Evolutionary conservation across 2,113 vertebrate genomes (phyloP).

Genomic region (Cyanoderma ruficeps): DNA sequence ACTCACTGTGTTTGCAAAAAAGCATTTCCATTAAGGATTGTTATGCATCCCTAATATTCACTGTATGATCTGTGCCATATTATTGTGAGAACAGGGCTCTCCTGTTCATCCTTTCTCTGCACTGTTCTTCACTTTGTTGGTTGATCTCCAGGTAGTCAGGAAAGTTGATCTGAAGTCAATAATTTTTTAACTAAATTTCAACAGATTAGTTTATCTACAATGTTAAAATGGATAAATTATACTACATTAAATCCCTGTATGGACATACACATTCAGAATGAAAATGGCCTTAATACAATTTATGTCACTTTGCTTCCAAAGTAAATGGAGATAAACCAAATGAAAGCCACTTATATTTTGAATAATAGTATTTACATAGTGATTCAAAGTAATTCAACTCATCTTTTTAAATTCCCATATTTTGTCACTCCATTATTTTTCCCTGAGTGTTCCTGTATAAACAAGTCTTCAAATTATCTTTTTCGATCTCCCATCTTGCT

Average conservation of each 20-base stretch:
- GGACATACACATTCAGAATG: not conserved
- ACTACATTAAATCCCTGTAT: not conserved
- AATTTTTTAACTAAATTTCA: slow-evolving; percentile 19
- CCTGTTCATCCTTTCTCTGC: not conserved
- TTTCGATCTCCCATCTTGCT: not conserved
- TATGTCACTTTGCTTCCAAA: slow-evolving; percentile 11
- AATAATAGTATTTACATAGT: not conserved
- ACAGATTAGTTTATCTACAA: not conserved
- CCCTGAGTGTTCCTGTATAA: not conserved
- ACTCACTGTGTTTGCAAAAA: not conserved
- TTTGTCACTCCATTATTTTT: not conserved
- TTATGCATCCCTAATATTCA: not conserved
- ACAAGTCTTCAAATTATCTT: not conserved
- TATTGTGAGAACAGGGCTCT: not conserved
- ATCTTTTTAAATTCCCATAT: not conserved
- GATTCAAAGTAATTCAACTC: not conserved
- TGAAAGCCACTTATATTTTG: slow-evolving; percentile 1
- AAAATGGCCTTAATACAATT: slow-evolving; percentile 29
- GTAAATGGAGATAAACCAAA: slow-evolving; percentile 21
- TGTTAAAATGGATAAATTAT: slow-evolving; percentile 16
- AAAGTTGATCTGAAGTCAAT: slow-evolving; percentile 5
- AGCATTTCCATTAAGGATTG: not conserved
- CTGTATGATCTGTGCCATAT: not conserved
- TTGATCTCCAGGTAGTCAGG: not conserved
- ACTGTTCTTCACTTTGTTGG: not conserved